Base-by-base conservation (phyloP, 2,113 vertebrate genomes). In the Mus spicilegus region DNA sequence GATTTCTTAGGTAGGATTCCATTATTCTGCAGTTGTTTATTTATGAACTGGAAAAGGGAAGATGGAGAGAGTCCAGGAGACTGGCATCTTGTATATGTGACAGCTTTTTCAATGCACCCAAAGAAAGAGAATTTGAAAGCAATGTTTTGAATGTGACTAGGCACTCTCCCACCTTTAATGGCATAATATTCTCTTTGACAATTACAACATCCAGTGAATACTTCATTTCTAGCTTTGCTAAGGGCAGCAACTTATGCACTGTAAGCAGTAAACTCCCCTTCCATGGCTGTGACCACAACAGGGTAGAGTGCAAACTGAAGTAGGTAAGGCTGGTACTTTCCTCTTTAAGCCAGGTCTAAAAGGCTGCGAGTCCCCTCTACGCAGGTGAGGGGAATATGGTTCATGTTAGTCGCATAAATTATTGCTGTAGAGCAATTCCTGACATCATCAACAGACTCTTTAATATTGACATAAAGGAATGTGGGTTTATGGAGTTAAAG, bases 221-320 rank as follows among this genome's bases (percentile, higher is more conserved):
- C 26, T 69, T 95, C 28, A 49, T 65, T 92, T 84, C 63, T 90
- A 75, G 76, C 63, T 24, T 56, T 93, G 54, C 56, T 46, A 82
- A 81, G 51, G 20, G 63, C 54, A 65, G 54, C 67, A 80, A 39
- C n/a, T 56, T 89, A 72, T 0, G 1, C 28, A 30, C 72, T 87
- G 16, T 46, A 58, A 63, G 63, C 51, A 80, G 80, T 42, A 78
- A 33, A 56, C 24, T 89, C 26, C 95, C 1, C 11, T 54, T 67
- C 65, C 65, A 67, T 33, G 36, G 19, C 33, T 7, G 16, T 70
- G 69, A 19, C 33, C 33, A 70, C 69, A 7, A n/a, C 69, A 70
- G 10, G 7, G 33, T 7, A 19, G 14, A 70, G 33, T 67, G 36
- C 16, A 70, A 56, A 56, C 5, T 22, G 72, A 96, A 77, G 28